Percentiles rank a stretch among this genome's conserved stretches.
Evolutionary conservation across 2,797 vertebrate species (phyloP).

Genomic region (Schizothorax lantsangensis): DNA sequence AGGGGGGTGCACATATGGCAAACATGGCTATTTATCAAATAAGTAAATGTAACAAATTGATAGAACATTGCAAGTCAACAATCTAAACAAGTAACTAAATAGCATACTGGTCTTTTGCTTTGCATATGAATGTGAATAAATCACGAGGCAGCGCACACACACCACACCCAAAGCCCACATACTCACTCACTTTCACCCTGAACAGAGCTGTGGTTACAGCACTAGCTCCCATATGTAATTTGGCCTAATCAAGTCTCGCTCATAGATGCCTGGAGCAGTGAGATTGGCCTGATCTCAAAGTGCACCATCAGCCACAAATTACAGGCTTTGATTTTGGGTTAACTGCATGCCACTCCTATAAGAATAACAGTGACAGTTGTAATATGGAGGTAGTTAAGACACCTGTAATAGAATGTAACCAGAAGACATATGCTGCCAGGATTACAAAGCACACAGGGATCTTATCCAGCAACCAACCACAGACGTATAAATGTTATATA

Average conservation of each 20-base stretch:
- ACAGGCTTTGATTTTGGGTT: constrained; percentile 87
- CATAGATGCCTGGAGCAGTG: constrained; percentile 78
- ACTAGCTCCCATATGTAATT: constrained; percentile 83
- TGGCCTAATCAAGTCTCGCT: constrained; percentile 83
- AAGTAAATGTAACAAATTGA: constrained; percentile 39
- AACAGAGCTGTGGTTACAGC: constrained; percentile 78
- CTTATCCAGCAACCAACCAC: constrained; percentile 21
- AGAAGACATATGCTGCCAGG: constrained; percentile 50
- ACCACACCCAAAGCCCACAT: constrained; percentile 25
- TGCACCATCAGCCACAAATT: constrained; percentile 88
- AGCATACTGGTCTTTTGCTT: constrained; percentile 2
- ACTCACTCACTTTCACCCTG: constrained; percentile 55
- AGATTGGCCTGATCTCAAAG: constrained; percentile 86
- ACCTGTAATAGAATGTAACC: constrained; percentile 72
- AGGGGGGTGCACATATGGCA: constrained; percentile 7
- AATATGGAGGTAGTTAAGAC: constrained; percentile 78
- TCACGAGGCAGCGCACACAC: constrained; percentile 1
- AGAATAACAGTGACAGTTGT: constrained; percentile 81
- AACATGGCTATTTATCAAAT: constrained; percentile 9
- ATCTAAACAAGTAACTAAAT: constrained; percentile 31
- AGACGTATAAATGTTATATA: not conserved
- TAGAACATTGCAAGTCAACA: constrained; percentile 8
- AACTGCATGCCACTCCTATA: constrained; percentile 82
- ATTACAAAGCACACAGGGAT: constrained; percentile 40
- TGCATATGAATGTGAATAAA: constrained; percentile 34